phyloP scores from a whole-genome alignment of 2,113 vertebrate genomes.

The Mola mola region DNA sequence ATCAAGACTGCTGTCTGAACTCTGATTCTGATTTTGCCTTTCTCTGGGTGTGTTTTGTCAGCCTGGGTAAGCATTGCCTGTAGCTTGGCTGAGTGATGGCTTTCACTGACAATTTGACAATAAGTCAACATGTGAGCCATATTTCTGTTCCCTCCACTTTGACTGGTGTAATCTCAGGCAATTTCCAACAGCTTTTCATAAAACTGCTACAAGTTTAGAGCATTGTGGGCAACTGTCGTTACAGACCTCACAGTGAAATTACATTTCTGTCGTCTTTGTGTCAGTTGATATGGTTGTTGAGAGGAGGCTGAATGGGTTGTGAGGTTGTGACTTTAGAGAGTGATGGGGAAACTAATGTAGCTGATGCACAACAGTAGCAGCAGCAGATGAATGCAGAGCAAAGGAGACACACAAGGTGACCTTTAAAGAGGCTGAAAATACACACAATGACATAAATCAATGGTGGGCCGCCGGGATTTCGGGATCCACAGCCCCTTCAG shows the following conservation, averaged over 20 bases:
- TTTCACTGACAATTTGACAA: constrained; percentile 60
- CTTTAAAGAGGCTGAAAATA: constrained; percentile 75
- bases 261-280: constrained; percentile 22
- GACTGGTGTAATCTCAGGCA: constrained; percentile 52
- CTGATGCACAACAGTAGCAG: constrained; percentile 45
- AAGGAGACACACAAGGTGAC: constrained; percentile 76
- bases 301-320: constrained; percentile 11
- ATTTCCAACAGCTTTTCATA: constrained; percentile 38
- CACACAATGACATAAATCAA: constrained; percentile 80
- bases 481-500: constrained; percentile 60
- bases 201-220: constrained; percentile 32
- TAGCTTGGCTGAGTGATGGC: constrained; percentile 48
- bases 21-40: constrained; percentile 41
- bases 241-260: constrained; percentile 30
- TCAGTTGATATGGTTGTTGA: constrained; percentile 18
- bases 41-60: constrained; percentile 36
- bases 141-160: constrained; percentile 31
- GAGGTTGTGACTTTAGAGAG: constrained; percentile 35
- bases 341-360: constrained; percentile 46
- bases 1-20: constrained; percentile 41
- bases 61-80: constrained; percentile 47
- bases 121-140: constrained; percentile 33
- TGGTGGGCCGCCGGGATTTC: constrained; percentile 60
- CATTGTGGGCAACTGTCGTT: constrained; percentile 28
- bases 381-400: constrained; percentile 54